phyloP scores from a whole-genome alignment of 2,113 vertebrate genomes.

The Asarcornis scutulata region DNA sequence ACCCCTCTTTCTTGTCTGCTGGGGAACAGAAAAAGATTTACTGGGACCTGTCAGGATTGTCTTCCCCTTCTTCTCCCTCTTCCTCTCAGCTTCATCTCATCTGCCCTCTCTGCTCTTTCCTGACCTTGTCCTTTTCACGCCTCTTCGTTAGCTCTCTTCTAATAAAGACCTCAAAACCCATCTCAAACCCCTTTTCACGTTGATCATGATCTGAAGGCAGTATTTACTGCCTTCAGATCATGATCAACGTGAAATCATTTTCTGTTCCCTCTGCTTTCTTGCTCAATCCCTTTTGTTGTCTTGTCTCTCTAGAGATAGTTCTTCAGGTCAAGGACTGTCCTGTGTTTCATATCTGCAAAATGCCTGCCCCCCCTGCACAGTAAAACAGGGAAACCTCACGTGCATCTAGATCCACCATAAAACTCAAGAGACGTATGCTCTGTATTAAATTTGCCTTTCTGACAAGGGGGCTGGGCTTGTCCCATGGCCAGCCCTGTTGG shows the following conservation, averaged over 20 bases:
- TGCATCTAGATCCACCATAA: not conserved
- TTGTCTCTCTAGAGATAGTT: not conserved
- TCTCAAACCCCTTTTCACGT: not conserved
- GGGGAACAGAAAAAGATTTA: not conserved
- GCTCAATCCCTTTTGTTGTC: not conserved
- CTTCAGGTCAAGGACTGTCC: not conserved
- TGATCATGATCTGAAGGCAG: not conserved
- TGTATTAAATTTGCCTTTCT: not conserved
- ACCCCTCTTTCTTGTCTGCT: not conserved
- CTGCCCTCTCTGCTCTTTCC: not conserved
- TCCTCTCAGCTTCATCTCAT: not conserved
- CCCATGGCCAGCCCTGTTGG: fast-evolving
- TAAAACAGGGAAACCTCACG: not conserved
- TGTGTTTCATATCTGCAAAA: not conserved
- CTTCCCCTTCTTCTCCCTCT: not conserved
- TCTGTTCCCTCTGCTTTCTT: not conserved
- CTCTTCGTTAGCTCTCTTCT: not conserved
- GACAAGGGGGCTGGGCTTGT: not conserved
- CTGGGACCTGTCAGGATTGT: not conserved
- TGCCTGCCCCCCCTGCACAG: not conserved
- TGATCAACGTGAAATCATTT: too few relatives aligned
- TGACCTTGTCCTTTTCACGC: not conserved
- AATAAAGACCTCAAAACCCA: not conserved
- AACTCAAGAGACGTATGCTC: not conserved
- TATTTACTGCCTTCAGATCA: too few relatives aligned